Percentiles rank a stretch among this genome's conserved stretches.
These are phyloP conservation scores for Aphaenogaster floridana DNA, from an alignment of 1,140 invertebrate genomes.

Conservation along the genomic window DNA sequence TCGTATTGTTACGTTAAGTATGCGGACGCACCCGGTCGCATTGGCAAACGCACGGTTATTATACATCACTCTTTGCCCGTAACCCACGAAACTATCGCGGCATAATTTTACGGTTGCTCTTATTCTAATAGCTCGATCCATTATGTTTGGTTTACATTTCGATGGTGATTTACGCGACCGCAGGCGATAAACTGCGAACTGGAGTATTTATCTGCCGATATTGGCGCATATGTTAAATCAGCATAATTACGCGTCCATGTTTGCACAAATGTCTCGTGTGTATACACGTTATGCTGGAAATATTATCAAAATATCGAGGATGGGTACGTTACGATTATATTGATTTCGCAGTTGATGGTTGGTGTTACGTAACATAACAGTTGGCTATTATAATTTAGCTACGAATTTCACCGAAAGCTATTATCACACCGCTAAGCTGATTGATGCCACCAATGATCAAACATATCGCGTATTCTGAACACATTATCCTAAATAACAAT, in stretches of 20 bases:
- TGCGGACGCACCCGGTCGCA: too few relatives aligned
- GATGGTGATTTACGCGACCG: conserved; percentile 37
- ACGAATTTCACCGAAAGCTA: conserved; percentile 7
- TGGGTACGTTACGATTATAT: background rate
- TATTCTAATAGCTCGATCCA: conserved; percentile 23
- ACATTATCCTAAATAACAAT: conserved; percentile 24
- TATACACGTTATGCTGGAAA: background rate
- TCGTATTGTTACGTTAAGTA: conserved; percentile 39
- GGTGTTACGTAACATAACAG: conserved; percentile 17
- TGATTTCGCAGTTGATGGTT: conserved; percentile 12
- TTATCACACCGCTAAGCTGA: conserved; percentile 31
- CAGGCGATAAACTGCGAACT: conserved; percentile 39
- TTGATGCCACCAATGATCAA: conserved; percentile 32
- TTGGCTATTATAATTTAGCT: conserved; percentile 12
- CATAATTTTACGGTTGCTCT: conserved; percentile 39
- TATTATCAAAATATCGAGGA: conserved; percentile 28
- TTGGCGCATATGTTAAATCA: conserved; percentile 34
- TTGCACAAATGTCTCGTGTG: background rate
- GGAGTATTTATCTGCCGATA: conserved; percentile 31
- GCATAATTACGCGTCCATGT: conserved; percentile 25
- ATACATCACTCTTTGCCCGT: background rate
- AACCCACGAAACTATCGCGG: conserved; percentile 32
- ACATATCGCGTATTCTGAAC: background rate
- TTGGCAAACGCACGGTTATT: conserved; percentile 12
- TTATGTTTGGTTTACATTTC: conserved; percentile 52